A percentile compares a stretch with the other conserved stretches of the same genome.
These are phyloP conservation scores for Scyliorhinus canicula DNA, from an alignment of 2,797 vertebrate genomes.

Conservation along the genomic window DNA sequence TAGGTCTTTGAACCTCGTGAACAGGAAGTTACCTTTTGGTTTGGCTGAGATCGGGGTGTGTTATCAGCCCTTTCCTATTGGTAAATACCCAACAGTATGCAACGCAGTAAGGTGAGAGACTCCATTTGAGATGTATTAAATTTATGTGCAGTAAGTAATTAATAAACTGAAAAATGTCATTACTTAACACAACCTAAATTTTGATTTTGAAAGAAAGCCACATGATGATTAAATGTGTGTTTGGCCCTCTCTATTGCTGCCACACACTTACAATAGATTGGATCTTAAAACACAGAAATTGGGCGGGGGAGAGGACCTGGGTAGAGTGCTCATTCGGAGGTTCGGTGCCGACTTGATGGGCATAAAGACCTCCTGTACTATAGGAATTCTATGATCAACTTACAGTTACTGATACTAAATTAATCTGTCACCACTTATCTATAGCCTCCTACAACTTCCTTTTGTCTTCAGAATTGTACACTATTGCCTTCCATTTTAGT, in stretches of 20 bases:
- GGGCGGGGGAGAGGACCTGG: no score
- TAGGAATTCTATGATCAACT: background rate
- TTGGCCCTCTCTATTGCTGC: background rate
- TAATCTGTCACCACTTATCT: background rate
- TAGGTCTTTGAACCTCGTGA: slow-evolving; percentile 70
- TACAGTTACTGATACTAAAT: background rate
- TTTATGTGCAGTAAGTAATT: background rate
- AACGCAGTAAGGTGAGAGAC: background rate
- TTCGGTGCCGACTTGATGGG: no score
- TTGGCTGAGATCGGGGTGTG: slow-evolving; percentile 80
- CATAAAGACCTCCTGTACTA: no score
- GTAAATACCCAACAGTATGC: background rate
- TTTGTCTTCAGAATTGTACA: background rate
- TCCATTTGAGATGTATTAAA: background rate
- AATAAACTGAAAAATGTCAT: background rate
- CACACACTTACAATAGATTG: background rate
- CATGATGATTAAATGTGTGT: background rate
- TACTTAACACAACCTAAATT: background rate
- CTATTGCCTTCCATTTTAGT: background rate
- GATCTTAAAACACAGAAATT: no score
- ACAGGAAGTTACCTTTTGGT: slow-evolving; percentile 79
- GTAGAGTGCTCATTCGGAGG: no score
- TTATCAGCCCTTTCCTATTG: slow-evolving; percentile 58
- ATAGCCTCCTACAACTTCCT: background rate
- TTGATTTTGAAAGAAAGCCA: background rate